These are phyloP conservation scores for Blastobasis lacticolella DNA, from an alignment of 2,888 invertebrate genomes.

Conservation along the genomic window DNA sequence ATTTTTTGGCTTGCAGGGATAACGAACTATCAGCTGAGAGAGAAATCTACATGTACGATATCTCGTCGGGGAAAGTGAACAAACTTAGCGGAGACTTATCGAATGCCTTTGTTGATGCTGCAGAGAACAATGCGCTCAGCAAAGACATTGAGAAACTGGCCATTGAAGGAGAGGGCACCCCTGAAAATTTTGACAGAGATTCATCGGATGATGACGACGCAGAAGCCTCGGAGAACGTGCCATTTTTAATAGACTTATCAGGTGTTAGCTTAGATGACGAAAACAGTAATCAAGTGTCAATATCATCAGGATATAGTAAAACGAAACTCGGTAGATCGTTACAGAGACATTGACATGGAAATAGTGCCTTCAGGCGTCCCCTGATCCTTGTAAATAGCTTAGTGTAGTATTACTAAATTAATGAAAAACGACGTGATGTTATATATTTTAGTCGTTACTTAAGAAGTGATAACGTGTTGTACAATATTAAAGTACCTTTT, in stretches of 20 bases:
- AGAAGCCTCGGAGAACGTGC: slow-evolving; percentile 67
- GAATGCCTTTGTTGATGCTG: slow-evolving; percentile 88
- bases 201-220: slow-evolving; percentile 34
- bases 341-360: slow-evolving; percentile 48
- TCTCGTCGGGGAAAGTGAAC: slow-evolving; percentile 81
- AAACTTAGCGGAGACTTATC: slow-evolving; percentile 88
- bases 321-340: slow-evolving; percentile 66
- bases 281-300: slow-evolving; percentile 55
- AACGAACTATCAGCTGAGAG: slow-evolving; percentile 69
- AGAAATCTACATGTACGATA: slow-evolving; percentile 92
- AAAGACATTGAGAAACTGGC: slow-evolving; percentile 77
- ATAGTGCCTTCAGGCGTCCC: slow-evolving; percentile 34
- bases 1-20: slow-evolving; percentile 50
- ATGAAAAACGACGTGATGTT: slow-evolving; percentile 44
- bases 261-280: slow-evolving; percentile 54
- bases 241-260: slow-evolving; percentile 67
- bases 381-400: slow-evolving; percentile 62
- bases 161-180: slow-evolving; percentile 65
- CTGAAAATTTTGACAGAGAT: slow-evolving; percentile 50
- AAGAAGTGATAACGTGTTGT: slow-evolving; percentile 68
- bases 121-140: slow-evolving; percentile 85
- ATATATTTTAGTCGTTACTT: slow-evolving; percentile 55
- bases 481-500: slow-evolving; percentile 62
- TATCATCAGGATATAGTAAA: slow-evolving; percentile 70
- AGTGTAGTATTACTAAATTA: slow-evolving; percentile 70